Evolutionary conservation across 2,888 invertebrate genomes (phyloP).

Genomic region (Gymnosoma rotundatum): DNA sequence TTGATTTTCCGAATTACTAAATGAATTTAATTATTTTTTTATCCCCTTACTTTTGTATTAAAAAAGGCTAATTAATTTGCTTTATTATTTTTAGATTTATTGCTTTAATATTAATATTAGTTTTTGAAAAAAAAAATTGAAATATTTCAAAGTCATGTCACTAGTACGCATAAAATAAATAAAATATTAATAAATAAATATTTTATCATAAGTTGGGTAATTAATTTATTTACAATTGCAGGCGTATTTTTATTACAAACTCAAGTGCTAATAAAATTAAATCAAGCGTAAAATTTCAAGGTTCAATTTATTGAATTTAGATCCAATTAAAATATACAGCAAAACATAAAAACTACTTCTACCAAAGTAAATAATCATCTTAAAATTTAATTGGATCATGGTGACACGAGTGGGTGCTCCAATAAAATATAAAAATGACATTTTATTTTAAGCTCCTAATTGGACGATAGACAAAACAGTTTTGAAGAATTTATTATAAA

Average conservation of each 20-base stretch:
- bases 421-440: not conserved
- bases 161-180: not conserved
- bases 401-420: too few relatives aligned
- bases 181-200: not conserved
- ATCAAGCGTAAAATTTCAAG: not conserved
- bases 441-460: not conserved
- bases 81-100: too few relatives aligned
- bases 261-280: not conserved
- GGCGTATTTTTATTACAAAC: not conserved
- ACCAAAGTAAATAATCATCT: not conserved
- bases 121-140: too few relatives aligned
- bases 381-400: conserved; percentile 13
- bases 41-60: too few relatives aligned
- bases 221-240: not conserved
- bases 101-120: too few relatives aligned
- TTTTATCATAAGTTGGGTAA: not conserved
- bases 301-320: not conserved
- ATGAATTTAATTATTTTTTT: too few relatives aligned
- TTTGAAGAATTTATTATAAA: not conserved
- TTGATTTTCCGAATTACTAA: too few relatives aligned
- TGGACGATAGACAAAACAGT: not conserved
- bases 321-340: conserved; percentile 6
- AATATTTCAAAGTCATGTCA: too few relatives aligned
- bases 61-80: too few relatives aligned
- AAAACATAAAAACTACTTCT: not conserved